phyloP scores from a whole-genome alignment of 2,113 vertebrate genomes.

The Cebidichthys violaceus region DNA sequence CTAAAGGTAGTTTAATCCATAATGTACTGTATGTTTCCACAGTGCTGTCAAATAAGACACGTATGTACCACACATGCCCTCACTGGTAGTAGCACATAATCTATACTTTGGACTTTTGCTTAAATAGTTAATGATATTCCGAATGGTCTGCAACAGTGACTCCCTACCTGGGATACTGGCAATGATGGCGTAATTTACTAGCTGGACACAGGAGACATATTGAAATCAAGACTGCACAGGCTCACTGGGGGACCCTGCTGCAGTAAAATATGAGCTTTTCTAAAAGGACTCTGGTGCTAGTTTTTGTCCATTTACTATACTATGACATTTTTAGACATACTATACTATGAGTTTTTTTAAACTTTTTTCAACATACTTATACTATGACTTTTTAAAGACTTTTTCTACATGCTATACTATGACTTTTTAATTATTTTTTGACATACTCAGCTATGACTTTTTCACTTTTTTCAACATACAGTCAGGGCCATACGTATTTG shows the following conservation, averaged over 20 bases:
- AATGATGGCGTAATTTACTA: neutral
- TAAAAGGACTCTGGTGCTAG: neutral
- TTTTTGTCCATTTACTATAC: too few relatives aligned
- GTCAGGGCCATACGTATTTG: too few relatives aligned
- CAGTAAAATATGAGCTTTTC: neutral
- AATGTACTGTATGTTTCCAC: conserved; percentile 8
- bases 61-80: neutral
- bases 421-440: too few relatives aligned
- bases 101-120: neutral
- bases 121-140: neutral
- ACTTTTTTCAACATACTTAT: too few relatives aligned
- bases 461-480: too few relatives aligned
- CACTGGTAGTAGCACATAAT: neutral
- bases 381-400: too few relatives aligned
- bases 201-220: neutral
- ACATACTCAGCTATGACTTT: too few relatives aligned
- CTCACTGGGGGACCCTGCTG: too few relatives aligned
- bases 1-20: conserved; percentile 16
- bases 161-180: neutral
- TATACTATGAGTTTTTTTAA: too few relatives aligned
- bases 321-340: too few relatives aligned
- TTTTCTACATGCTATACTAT: too few relatives aligned
- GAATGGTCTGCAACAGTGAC: neutral
- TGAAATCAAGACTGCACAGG: neutral
- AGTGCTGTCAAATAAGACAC: neutral